Evolutionary conservation across 2,888 invertebrate species (phyloP), one percentile per base, ranked within the genome.

Genomic region (Macroteleia sp.): DNA sequence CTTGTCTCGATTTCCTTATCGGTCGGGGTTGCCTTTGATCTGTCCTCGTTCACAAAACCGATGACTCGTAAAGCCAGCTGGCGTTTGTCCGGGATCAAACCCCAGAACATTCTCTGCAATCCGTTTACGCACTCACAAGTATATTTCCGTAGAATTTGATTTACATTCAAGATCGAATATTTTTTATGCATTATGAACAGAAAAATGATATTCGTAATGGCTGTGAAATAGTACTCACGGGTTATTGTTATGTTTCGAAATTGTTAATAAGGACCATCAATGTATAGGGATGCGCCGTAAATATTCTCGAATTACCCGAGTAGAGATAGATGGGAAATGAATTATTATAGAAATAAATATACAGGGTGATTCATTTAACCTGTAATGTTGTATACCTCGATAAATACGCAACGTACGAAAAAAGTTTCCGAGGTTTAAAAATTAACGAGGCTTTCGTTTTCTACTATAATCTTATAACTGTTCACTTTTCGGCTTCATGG

Each of bases 1-100:
- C 69, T 73, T 73, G 73, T 77, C 77, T 70, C 73, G 77, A 78
- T 78, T 78, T 78, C 77, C 77, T 78, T 73, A 69, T 78, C 69
- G 69, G 48, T 34, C 44, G 28, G 56, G 20, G 9, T 20, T 36
- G 69, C 54, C n/a, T 77, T 77, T 77, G 71, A 77, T 67, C 77
- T 64, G 22, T n/a, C n/a, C n/a, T n/a, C 56, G 48, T 14, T 36
- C 34, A 56, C 25, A 19, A 44, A 71, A 56, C 67, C 32, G n/a
- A n/a, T n/a, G n/a, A 71, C 67, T 73, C 77, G 73, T 77, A 73
- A 77, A 77, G 67, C 48, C 61, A 28, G 39, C 44, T 5, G 22
- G 14, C 46, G 12, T 14, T 22, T 19, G 48, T 44, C 41, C 39
- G 34, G 16, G n/a, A 32, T 14, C 52, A 41, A 34, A 57, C 41